Base-by-base conservation (phyloP, 2,113 vertebrate species). In the Spermophilus dauricus region DNA sequence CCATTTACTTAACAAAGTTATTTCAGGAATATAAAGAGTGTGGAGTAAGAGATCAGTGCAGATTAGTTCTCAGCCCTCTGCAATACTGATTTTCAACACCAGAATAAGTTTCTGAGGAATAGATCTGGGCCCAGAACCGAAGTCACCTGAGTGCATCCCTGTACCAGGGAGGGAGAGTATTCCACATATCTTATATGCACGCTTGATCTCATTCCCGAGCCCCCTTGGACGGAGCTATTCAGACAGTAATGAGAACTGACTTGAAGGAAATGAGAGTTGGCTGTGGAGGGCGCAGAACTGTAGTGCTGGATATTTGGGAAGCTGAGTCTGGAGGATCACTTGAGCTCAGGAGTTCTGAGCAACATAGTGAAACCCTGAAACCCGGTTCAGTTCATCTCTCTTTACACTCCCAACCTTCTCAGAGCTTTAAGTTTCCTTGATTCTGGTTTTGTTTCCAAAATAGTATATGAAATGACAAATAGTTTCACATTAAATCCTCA, bases 391-490 rank as follows among this genome's bases (percentile, higher is more conserved):
- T 45, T 56, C 30, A 56, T 56, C 73, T 85, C 70, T 93, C 22
- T 87, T 77, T 92, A 51, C 0, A 0, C 32, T 37, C 48, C 75
- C 56, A 89, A 16, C 26, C 34, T 69, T 89, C 69, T 53, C 67
- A 89, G 30, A 51, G 61, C 67, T 92, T 73, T 83, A 88, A 32
- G 26, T 86, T 88, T 61, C 72, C 39, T 88, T 85, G 76, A 61
- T 85, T 96, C 76, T 83, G 28, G 26, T 58, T 95, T 90, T 77
- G 39, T 91, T 76, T 91, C 61, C 78, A 67, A 94, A 86, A 72
- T 20, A 87, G 63, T 83, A 78, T 87, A 77, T 65, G 69, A 75
- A 96, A 67, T 92, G 58, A 92, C 96, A 97, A 96, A 37, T 69
- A 90, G 61, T 85, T 93, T 63, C 80, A 56, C 48, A n/a, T 76